A percentile compares a stretch with the other conserved stretches of the same genome.
phyloP scores from a whole-genome alignment of 2,888 invertebrate species.

The Himalopsyche tibetana region DNA sequence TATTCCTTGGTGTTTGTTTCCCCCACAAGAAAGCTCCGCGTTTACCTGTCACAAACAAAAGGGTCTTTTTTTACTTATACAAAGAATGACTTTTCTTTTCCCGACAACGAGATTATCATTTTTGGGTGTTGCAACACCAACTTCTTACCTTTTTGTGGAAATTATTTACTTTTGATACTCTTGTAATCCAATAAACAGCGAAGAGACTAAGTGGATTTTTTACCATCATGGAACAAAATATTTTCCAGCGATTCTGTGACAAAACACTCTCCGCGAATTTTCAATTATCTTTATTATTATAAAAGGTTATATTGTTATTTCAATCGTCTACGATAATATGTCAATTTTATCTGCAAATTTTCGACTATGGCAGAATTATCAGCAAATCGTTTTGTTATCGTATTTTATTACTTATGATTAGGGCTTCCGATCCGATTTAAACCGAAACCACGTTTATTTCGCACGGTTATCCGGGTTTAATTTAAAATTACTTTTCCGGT shows the following conservation, averaged over 20 bases:
- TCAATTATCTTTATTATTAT: too few relatives aligned
- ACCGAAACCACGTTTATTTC: too few relatives aligned
- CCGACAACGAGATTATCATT: slow-evolving; percentile 31
- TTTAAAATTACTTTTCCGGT: too few relatives aligned
- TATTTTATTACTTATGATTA: too few relatives aligned
- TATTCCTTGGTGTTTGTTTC: background rate
- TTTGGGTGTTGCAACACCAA: slow-evolving; percentile 2
- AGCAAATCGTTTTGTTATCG: too few relatives aligned
- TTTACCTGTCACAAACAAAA: slow-evolving; percentile 2
- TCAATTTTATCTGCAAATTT: too few relatives aligned
- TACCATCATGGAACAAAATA: background rate
- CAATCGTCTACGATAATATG: too few relatives aligned
- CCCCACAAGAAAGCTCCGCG: background rate
- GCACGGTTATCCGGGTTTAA: too few relatives aligned
- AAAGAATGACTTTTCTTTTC: slow-evolving; percentile 12
- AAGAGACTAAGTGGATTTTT: background rate
- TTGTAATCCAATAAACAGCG: slow-evolving; percentile 8
- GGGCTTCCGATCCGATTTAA: too few relatives aligned
- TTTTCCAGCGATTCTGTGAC: background rate
- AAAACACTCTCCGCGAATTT: too few relatives aligned
- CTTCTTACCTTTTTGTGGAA: background rate
- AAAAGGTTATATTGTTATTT: too few relatives aligned
- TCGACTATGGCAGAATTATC: too few relatives aligned
- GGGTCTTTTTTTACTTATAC: background rate
- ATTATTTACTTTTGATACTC: slow-evolving; percentile 15